phyloP scores from a whole-genome alignment of 2,113 vertebrate species.

The Hipposideros armiger region DNA sequence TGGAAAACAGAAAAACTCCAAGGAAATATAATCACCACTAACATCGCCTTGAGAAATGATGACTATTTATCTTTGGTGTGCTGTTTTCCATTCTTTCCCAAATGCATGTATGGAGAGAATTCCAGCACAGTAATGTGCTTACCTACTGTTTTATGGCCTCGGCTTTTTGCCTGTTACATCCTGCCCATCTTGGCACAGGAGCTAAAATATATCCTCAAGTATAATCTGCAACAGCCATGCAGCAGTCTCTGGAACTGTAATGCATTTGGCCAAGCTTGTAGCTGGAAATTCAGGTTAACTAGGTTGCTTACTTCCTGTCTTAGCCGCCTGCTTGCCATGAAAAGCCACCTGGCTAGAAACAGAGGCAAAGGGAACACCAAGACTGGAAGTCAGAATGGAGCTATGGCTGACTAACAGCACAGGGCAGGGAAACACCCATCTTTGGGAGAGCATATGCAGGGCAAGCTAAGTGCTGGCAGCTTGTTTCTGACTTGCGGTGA shows the following conservation, averaged over 20 bases:
- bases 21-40: not conserved
- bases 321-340: not conserved
- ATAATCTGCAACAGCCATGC: not conserved
- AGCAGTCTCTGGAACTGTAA: not conserved
- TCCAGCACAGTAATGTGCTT: too few species aligned
- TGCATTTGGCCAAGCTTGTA: not conserved
- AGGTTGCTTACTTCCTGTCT: not conserved
- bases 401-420: not conserved
- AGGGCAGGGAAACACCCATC: not conserved
- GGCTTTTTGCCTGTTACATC: not conserved
- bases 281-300: not conserved
- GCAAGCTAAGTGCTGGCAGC: not conserved
- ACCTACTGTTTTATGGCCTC: not conserved
- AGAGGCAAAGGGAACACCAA: not conserved
- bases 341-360: not conserved
- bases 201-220: not conserved
- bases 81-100: not conserved
- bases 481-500: not conserved
- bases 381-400: not conserved
- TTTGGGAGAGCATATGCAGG: not conserved
- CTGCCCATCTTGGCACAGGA: not conserved
- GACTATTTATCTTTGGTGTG: not conserved
- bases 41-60: not conserved
- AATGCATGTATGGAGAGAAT: not conserved
- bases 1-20: slow-evolving; percentile 23